Evolutionary conservation across 2,888 invertebrate genomes (phyloP), one percentile per base, ranked within the genome.

Genomic region (Apodemia hepburni): DNA sequence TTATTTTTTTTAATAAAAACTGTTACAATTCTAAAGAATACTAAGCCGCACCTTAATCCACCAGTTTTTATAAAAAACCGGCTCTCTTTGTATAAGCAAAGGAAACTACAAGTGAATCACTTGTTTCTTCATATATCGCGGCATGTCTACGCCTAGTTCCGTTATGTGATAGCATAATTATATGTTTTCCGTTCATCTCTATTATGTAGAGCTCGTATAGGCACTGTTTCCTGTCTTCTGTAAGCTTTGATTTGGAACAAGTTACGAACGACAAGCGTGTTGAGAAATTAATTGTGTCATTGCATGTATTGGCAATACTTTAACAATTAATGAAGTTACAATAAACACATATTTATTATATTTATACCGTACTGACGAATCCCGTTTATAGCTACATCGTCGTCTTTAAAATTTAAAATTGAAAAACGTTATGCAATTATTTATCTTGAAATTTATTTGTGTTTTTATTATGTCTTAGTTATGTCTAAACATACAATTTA

Each of bases 161-260:
- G 83, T 79, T 78, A 80, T 73, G 69, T 69, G 84, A 85, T 87
- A 84, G 80, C 77, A 72, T 88, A 89, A 89, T 89, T 87, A 88
- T 85, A 85, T 86, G 84, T 87, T 82, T 80, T 82, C 80, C 83
- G 82, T 75, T 79, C 80, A 78, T 82, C 82, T 82, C 83, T 84
- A 84, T 84, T 87, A 84, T 83, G 74, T 71, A 71, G 77, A 68
- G 79, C 78, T 74, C 75, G 80, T 80, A 76, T 76, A 78, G 79
- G 77, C 77, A 73, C 73, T 70, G 81, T 77, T 86, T 88, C 87
- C 87, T 85, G 87, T 82, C 82, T 82, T 83, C 73, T 74, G 73
- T 76, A 71, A 75, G 75, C 70, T 70, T 66, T 64, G 62, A 62
- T 61, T 65, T 68, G 76, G 75, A 66, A 47, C 68, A 78, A 80